These are phyloP conservation scores for Myocastor coypus DNA, from an alignment of 2,113 vertebrate genomes.

Conservation along the genomic window DNA sequence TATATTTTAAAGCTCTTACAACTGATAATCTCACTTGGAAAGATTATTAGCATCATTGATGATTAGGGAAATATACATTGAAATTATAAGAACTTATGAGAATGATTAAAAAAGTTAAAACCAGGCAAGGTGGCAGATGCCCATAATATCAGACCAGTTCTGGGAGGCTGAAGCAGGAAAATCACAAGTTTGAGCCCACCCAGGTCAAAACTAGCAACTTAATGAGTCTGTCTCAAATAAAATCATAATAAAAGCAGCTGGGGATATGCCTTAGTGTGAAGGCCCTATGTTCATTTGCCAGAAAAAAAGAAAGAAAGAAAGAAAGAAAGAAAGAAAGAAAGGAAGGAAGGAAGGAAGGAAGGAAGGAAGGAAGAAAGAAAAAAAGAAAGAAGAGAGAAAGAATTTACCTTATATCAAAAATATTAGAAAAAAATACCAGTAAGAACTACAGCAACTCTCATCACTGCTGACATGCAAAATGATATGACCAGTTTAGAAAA, in stretches of 20 bases:
- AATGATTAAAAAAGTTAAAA: not conserved
- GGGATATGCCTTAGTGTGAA: not conserved
- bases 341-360: not conserved
- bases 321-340: constrained; percentile 24
- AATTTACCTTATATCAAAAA: constrained; percentile 43
- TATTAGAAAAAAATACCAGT: too few relatives aligned
- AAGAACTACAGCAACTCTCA: not conserved
- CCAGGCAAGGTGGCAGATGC: too few relatives aligned
- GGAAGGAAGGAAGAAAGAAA: not conserved
- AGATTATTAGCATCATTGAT: not conserved
- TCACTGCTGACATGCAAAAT: not conserved
- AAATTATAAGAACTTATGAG: constrained; percentile 38
- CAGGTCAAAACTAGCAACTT: not conserved
- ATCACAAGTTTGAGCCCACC: not conserved
- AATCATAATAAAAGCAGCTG: not conserved
- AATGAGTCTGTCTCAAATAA: not conserved
- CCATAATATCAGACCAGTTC: not conserved
- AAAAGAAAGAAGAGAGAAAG: not conserved
- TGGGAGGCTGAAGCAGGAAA: not conserved
- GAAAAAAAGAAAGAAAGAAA: not conserved
- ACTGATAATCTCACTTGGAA: constrained; percentile 12
- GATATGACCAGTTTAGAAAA: not conserved
- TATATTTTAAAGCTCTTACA: constrained; percentile 8
- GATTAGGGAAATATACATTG: constrained; percentile 27
- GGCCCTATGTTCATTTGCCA: not conserved